These are phyloP conservation scores for Muscicapa striata DNA, from an alignment of 2,797 vertebrate species.

Conservation along the genomic window DNA sequence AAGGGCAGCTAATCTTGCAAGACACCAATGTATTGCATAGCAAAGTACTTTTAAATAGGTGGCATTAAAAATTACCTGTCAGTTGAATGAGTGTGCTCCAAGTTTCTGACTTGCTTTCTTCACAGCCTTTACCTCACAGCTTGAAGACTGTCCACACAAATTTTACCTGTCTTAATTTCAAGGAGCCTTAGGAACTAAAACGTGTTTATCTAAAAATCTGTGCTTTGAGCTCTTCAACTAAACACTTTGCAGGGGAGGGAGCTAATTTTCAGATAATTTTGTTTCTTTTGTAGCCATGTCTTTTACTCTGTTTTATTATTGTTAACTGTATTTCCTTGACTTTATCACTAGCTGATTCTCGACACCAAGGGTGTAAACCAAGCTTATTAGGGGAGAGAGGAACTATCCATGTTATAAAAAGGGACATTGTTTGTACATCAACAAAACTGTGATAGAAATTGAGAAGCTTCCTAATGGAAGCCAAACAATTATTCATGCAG, in stretches of 20 bases:
- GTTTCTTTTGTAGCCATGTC: background rate
- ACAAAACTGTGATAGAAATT: background rate
- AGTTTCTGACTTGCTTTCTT: background rate
- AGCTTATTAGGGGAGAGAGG: background rate
- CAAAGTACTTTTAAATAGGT: background rate
- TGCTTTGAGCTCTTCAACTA: background rate
- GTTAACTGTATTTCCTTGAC: background rate
- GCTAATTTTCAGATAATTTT: background rate
- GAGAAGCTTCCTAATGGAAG: constrained; percentile 17
- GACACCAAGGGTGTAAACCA: background rate
- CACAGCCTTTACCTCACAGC: background rate
- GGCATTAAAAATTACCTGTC: background rate
- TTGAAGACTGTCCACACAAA: background rate
- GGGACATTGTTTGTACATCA: background rate
- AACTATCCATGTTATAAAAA: background rate
- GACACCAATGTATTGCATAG: background rate
- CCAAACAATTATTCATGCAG: constrained; percentile 7
- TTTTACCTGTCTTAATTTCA: background rate
- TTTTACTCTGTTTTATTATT: background rate
- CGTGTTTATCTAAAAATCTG: background rate
- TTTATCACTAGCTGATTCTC: background rate
- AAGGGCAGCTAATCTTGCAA: background rate
- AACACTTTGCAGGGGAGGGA: background rate
- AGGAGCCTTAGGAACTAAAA: background rate
- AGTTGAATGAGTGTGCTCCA: background rate